Percentiles rank a stretch among this genome's conserved stretches.
phyloP scores from a whole-genome alignment of 2,888 invertebrate species.

The Lissonota sp. region DNA sequence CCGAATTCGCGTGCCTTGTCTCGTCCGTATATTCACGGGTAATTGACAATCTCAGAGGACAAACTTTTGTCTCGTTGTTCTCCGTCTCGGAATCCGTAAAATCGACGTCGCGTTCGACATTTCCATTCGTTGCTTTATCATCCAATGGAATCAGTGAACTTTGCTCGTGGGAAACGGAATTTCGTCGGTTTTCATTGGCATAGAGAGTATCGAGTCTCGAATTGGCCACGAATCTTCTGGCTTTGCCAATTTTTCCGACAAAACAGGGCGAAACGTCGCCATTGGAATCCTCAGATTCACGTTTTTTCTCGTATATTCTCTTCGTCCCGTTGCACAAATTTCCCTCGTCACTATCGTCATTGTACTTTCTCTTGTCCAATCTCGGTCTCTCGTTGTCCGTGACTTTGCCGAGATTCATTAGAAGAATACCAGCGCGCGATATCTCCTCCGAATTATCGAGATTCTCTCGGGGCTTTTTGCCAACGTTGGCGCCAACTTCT shows the following conservation, averaged over 20 bases:
- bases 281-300: slow-evolving; percentile 2
- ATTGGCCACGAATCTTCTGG: slow-evolving; percentile 54
- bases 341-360: slow-evolving; percentile 53
- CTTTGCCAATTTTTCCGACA: slow-evolving; percentile 51
- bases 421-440: slow-evolving; percentile 73
- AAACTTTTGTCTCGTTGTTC: slow-evolving; percentile 28
- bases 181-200: slow-evolving; percentile 67
- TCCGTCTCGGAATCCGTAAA: slow-evolving; percentile 70
- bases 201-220: slow-evolving; percentile 58
- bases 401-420: slow-evolving; percentile 73
- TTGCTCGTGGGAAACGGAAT: slow-evolving; percentile 65
- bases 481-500: slow-evolving; percentile 86
- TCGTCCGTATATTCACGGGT: slow-evolving; percentile 4
- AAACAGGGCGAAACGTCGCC: slow-evolving; percentile 45
- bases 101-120: slow-evolving; percentile 53
- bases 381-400: slow-evolving; percentile 62
- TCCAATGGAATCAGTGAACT: slow-evolving; percentile 4
- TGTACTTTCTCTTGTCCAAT: slow-evolving; percentile 71
- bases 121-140: slow-evolving; percentile 27
- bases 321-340: slow-evolving; percentile 44
- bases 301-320: slow-evolving; percentile 37
- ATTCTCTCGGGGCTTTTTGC: slow-evolving; percentile 64
- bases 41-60: slow-evolving; percentile 33
- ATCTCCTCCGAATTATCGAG: slow-evolving; percentile 76
- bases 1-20: slow-evolving; percentile 3